phyloP scores from a whole-genome alignment of 2,797 vertebrate species.

The Anguilla megastoma region DNA sequence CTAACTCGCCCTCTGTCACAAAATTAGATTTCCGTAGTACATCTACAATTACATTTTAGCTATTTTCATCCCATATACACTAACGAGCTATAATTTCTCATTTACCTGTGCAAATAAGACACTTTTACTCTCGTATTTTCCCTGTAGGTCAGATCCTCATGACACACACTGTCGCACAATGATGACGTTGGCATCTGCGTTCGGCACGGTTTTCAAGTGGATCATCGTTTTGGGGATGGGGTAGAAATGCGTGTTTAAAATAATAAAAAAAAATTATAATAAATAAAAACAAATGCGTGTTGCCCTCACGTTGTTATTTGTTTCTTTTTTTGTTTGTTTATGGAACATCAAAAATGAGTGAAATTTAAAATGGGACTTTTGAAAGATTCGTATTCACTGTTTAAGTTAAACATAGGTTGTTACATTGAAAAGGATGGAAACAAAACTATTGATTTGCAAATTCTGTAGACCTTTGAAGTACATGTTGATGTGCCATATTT shows the following conservation, averaged over 20 bases:
- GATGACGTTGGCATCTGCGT: conserved; percentile 55
- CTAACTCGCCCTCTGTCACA: background rate
- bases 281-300: too few species aligned
- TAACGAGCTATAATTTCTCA: background rate
- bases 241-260: background rate
- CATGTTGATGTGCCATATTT: background rate
- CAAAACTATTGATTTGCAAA: background rate
- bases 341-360: background rate
- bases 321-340: background rate
- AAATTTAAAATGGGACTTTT: background rate
- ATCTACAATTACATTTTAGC: background rate
- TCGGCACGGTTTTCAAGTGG: background rate
- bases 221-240: background rate
- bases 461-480: background rate
- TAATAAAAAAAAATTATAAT: too few species aligned
- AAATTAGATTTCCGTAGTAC: background rate
- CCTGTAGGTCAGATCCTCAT: conserved; percentile 47
- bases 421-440: background rate
- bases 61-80: background rate
- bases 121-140: background rate
- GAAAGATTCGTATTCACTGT: background rate
- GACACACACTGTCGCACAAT: conserved; percentile 54
- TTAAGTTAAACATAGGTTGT: background rate
- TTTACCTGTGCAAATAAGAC: background rate
- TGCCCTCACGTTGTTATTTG: background rate